These are phyloP conservation scores for Podabrus alpinus DNA, from an alignment of 2,888 invertebrate species.

Conservation along the genomic window DNA sequence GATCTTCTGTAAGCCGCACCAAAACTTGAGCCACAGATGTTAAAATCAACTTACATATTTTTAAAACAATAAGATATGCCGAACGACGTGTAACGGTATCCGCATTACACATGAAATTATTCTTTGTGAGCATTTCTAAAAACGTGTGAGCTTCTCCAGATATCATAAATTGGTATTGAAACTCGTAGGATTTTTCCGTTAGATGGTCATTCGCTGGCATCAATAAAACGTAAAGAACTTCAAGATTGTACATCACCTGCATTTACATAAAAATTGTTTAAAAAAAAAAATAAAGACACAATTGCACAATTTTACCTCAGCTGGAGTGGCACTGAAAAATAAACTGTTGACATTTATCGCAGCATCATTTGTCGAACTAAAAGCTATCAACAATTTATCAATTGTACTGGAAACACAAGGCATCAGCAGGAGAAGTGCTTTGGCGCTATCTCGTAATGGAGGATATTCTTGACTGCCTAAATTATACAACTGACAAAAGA, in stretches of 20 bases:
- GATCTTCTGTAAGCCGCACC: constrained; percentile 58
- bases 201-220: constrained; percentile 86
- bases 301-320: constrained; percentile 61
- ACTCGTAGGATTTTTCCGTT: constrained; percentile 72
- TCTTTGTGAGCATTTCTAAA: constrained; percentile 81
- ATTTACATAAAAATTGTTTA: constrained; percentile 38
- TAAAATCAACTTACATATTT: constrained; percentile 85
- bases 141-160: constrained; percentile 70
- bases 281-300: constrained; percentile 10
- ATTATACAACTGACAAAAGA: constrained; percentile 86
- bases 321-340: constrained; percentile 73
- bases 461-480: constrained; percentile 83
- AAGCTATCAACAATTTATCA: constrained; percentile 62
- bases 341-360: constrained; percentile 63
- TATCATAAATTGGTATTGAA: constrained; percentile 70
- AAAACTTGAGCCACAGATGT: constrained; percentile 84
- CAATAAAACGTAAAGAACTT: constrained; percentile 78
- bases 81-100: constrained; percentile 71
- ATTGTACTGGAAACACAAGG: constrained; percentile 67
- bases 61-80: constrained; percentile 85
- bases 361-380: constrained; percentile 53
- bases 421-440: constrained; percentile 77
- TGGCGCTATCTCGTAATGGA: constrained; percentile 81
- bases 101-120: constrained; percentile 79
- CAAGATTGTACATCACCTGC: constrained; percentile 72